Percentiles rank a stretch among this genome's conserved stretches.
Conservation (phyloP, 2,113 vertebrate species). For the Lanius ludovicianus region DNA sequence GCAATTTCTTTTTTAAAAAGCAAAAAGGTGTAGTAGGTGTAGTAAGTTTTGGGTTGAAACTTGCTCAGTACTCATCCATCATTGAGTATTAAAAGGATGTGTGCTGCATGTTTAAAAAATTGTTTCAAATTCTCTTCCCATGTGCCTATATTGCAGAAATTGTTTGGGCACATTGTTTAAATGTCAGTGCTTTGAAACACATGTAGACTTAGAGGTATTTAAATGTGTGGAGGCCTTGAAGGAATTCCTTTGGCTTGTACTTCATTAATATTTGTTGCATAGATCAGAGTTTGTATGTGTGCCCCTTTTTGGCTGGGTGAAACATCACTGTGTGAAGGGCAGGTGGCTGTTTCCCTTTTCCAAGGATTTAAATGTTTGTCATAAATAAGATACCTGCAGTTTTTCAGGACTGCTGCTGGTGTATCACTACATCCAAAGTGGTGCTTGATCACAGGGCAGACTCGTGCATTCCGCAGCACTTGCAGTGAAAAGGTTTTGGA, state of each 20-base stretch:
- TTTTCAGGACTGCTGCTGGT: not conserved
- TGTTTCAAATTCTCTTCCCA: not conserved
- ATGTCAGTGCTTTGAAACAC: not conserved
- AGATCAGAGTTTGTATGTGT: not conserved
- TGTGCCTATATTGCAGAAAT: not conserved
- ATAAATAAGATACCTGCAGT: not conserved
- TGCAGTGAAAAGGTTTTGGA: not conserved
- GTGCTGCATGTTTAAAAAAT: not conserved
- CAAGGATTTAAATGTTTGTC: not conserved
- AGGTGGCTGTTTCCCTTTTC: not conserved
- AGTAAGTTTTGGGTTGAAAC: not conserved
- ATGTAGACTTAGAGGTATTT: not conserved
- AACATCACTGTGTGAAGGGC: not conserved
- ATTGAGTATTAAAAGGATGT: not conserved
- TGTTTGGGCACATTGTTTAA: not conserved
- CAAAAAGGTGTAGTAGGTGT: not conserved
- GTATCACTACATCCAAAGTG: not conserved
- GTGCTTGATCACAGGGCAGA: rapidly evolving
- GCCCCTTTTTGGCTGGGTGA: not conserved
- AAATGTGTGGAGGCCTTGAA: not conserved
- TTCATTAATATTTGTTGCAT: constrained; percentile 5
- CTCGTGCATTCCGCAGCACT: not conserved
- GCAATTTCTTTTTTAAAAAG: not conserved
- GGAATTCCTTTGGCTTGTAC: not conserved
- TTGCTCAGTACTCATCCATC: not conserved